Evolutionary conservation across 2,113 vertebrate species (phyloP), one percentile per base, ranked within the genome.

Genomic region (Oncorhynchus clarkii): DNA sequence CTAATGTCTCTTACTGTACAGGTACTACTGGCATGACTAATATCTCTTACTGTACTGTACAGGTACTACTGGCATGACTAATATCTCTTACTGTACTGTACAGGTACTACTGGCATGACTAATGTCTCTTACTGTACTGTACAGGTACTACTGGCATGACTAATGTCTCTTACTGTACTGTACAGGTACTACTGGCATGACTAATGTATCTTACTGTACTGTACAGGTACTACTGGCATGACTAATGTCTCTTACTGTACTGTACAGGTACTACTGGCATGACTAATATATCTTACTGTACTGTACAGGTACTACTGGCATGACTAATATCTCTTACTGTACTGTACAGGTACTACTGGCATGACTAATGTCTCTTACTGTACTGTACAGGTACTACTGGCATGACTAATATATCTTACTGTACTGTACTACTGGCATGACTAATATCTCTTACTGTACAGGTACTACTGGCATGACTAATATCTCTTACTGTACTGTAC

Each of bases 41-140:
- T 66, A 26, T 5, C 5, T 0, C 82, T 88, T 84, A 94, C 92
- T 24, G 54, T 84, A 82, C 1, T 0, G n/a, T n/a, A n/a, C n/a
- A n/a, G n/a, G n/a, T n/a, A n/a, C n/a, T n/a, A n/a, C n/a, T n/a
- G n/a, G n/a, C n/a, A n/a, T n/a, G n/a, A n/a, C 22, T 27, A 13
- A 26, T 66, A 26, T 5, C 5, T 0, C 82, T 88, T 84, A 94
- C 92, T 24, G 54, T 84, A 82, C 1, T 0, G n/a, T n/a, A n/a
- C n/a, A n/a, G n/a, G n/a, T n/a, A n/a, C n/a, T n/a, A n/a, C n/a
- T n/a, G n/a, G n/a, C n/a, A n/a, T n/a, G n/a, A n/a, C 22, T 27
- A 13, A 26, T 66, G 14, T 5, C 5, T 0, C 82, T 88, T 84
- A 94, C 92, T 24, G 54, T 84, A 82, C 1, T 0, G n/a, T n/a